Evolutionary conservation across 2,113 vertebrate species (phyloP).

Genomic region (Tupaia chinensis): DNA sequence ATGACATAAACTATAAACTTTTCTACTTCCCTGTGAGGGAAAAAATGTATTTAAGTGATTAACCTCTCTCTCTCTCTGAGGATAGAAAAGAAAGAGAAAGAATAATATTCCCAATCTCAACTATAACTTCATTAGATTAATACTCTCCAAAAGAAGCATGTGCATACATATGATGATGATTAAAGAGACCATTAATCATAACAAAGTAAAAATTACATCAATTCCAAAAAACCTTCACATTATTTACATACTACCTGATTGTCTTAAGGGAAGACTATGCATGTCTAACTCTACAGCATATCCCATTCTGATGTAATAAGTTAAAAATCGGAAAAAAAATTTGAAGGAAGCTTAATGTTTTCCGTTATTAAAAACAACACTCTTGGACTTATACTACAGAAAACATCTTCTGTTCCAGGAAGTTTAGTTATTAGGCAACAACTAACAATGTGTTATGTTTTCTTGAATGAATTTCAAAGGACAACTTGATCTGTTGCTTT

Average conservation of each 20-base stretch:
- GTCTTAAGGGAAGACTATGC: neutral
- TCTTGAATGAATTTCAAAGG: conserved; percentile 32
- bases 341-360: neutral
- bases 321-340: neutral
- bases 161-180: neutral
- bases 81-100: neutral
- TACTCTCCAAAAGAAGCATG: neutral
- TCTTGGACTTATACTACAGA: neutral
- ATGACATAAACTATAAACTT: neutral
- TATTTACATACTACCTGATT: neutral
- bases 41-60: neutral
- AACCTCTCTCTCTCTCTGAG: neutral
- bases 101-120: neutral
- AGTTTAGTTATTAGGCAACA: neutral
- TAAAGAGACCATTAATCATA: neutral
- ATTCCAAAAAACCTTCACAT: neutral
- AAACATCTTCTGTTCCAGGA: neutral
- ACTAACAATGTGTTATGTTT: neutral
- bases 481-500: neutral
- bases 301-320: neutral
- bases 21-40: neutral
- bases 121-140: neutral
- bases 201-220: neutral
- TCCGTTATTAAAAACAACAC: neutral
- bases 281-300: neutral